Conservation (phyloP, 2,797 vertebrate species). For the Anas capensis region DNA sequence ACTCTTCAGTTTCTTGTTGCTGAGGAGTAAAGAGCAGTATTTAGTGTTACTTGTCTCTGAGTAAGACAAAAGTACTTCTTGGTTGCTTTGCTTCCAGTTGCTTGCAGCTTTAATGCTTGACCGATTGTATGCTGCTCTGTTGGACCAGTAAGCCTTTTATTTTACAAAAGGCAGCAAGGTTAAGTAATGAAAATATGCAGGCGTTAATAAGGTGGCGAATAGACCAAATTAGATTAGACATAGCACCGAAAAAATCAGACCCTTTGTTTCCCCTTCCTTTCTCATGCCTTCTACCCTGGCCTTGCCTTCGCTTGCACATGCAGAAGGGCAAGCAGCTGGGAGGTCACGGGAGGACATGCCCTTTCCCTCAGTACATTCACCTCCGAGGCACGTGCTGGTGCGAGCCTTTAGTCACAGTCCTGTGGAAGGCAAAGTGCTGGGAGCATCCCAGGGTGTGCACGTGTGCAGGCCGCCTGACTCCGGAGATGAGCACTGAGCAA, state of each 20-base stretch:
- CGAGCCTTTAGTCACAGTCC: fast-evolving
- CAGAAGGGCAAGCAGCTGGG: not conserved
- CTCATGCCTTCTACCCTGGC: not conserved
- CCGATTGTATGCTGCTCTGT: conserved; percentile 14
- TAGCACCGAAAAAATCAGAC: not conserved
- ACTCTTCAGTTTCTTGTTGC: not conserved
- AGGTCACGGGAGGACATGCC: fast-evolving
- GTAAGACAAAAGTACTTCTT: not conserved
- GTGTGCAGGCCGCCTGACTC: not conserved
- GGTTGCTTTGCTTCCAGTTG: conserved; percentile 17
- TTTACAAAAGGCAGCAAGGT: conserved; percentile 3
- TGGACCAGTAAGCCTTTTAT: conserved; percentile 28
- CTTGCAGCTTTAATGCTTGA: not conserved
- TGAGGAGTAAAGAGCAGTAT: not conserved
- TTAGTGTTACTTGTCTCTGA: not conserved
- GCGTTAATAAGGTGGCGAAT: not conserved
- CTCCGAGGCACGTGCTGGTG: not conserved
- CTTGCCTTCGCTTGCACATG: fast-evolving
- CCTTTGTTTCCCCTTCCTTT: not conserved
- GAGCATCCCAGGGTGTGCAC: fast-evolving
- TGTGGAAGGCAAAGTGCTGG: not conserved
- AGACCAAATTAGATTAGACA: not conserved
- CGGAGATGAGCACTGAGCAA: fast-evolving
- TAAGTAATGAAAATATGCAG: conserved; percentile 6
- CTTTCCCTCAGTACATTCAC: not conserved